Evolutionary conservation across 2,113 vertebrate species (phyloP), one percentile per base, ranked within the genome.

Genomic region (Oreamnos americanus): DNA sequence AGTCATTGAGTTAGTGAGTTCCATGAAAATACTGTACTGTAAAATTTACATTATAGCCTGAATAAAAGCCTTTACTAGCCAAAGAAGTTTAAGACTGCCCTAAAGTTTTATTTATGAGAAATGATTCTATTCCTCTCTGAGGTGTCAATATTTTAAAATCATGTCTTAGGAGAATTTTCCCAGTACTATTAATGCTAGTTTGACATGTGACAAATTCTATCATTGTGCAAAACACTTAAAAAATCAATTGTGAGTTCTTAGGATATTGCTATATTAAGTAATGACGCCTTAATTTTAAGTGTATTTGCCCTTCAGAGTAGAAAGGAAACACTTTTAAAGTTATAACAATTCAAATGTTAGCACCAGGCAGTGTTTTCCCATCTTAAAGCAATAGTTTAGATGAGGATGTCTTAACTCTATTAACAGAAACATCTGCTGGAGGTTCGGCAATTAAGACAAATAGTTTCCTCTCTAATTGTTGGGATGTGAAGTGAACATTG

Each of bases 371-470:
- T 87, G 82, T 90, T 97, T 97, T 94, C n/a, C 62, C 87, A 96
- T 96, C 86, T 87, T 97, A 89, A 87, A 95, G 88, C 33, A 96
- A 96, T 81, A 85, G 89, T 96, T 97, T 86, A 91, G 86, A 96
- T 93, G 67, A 97, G 92, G 82, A 26, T 81, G 45, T 71, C 91
- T 97, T 93, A 96, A 57, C 76, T 79, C 89, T 91, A 94, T 93
- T 91, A 98, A 89, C 88, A 93, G 39, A 97, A 98, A 94, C 96
- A 97, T 98, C 97, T 98, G 96, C 94, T 93, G 88, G 82, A 98
- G 47, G 43, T 64, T 97, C 21, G 36, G 96, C 91, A 97, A 91
- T 98, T 93, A 96, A 97, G 67, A 97, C 96, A 95, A 97, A 96
- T 92, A 97, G 91, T 93, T 97, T 97, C 93, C 51, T 96, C 67